Evolutionary conservation across 1,140 invertebrate genomes (phyloP).

Genomic region (Hyles vespertilio): DNA sequence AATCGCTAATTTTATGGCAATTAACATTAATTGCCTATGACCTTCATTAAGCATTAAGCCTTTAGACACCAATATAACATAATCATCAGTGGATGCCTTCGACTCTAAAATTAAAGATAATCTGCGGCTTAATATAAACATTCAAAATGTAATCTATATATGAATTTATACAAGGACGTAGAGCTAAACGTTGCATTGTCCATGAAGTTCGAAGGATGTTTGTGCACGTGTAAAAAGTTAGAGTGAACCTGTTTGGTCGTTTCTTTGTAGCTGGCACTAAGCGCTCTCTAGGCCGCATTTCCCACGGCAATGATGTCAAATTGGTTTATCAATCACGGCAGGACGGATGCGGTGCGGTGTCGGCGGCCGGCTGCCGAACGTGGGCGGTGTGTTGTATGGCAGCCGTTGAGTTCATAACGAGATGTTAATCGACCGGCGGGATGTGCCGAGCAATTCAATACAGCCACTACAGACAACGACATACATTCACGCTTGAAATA

Average conservation of each 20-base stretch:
- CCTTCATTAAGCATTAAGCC: no score
- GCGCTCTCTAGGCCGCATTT: constrained; percentile 41
- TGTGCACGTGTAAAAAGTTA: no score
- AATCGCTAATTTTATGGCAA: constrained; percentile 42
- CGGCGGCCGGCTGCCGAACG: constrained; percentile 35
- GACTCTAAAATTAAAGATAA: no score
- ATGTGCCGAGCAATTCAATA: constrained; percentile 29
- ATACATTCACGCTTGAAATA: constrained; percentile 5
- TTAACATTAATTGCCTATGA: constrained; percentile 35
- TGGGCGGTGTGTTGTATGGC: constrained; percentile 37
- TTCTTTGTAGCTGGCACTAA: not conserved
- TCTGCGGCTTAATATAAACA: no score
- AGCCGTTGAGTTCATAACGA: constrained; percentile 33
- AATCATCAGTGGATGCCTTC: no score
- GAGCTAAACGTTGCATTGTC: no score
- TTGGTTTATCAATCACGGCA: constrained; percentile 63
- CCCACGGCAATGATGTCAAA: constrained; percentile 66
- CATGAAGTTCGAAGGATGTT: no score
- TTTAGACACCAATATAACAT: no score
- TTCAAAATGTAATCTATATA: no score
- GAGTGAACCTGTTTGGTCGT: no score
- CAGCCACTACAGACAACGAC: constrained; percentile 1
- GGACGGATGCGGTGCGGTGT: constrained; percentile 56
- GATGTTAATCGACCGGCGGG: constrained; percentile 31
- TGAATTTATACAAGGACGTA: no score